Percentiles rank a stretch among this genome's conserved stretches.
Evolutionary conservation across 2,797 vertebrate species (phyloP).

Genomic region (Champsocephalus esox): DNA sequence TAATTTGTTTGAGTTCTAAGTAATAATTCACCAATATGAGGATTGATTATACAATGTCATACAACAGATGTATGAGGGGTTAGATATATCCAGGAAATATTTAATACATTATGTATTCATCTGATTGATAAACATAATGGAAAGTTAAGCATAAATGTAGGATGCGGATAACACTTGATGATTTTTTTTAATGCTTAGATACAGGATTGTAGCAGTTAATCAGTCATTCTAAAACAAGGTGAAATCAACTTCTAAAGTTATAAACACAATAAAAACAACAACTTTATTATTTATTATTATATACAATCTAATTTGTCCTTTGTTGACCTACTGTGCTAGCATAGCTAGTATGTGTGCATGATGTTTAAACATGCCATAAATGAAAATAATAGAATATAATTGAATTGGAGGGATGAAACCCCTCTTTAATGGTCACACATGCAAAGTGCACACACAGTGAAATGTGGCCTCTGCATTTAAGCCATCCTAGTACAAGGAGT

Average conservation of each 20-base stretch:
- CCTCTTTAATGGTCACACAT: too few species aligned
- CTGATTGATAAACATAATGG: not conserved
- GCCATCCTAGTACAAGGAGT: too few species aligned
- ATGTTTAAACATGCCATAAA: not conserved
- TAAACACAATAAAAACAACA: not conserved
- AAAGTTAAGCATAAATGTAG: too few species aligned
- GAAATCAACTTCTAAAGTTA: not conserved
- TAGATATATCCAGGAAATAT: not conserved
- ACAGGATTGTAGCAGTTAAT: not conserved
- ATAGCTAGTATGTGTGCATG: not conserved
- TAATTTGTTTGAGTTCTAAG: not conserved
- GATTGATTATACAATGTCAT: not conserved
- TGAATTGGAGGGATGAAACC: too few species aligned
- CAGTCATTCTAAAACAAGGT: not conserved
- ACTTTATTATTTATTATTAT: not conserved
- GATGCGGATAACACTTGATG: too few species aligned
- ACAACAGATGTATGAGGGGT: not conserved
- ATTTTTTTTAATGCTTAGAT: not conserved
- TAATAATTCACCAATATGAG: not conserved
- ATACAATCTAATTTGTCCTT: not conserved
- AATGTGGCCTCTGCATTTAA: too few species aligned
- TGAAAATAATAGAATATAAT: not conserved
- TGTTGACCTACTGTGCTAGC: slow-evolving; percentile 1
- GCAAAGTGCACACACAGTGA: too few species aligned
- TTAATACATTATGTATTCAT: not conserved